Conservation (phyloP, 2,888 invertebrate genomes). For the Diplazon laetatorius region DNA sequence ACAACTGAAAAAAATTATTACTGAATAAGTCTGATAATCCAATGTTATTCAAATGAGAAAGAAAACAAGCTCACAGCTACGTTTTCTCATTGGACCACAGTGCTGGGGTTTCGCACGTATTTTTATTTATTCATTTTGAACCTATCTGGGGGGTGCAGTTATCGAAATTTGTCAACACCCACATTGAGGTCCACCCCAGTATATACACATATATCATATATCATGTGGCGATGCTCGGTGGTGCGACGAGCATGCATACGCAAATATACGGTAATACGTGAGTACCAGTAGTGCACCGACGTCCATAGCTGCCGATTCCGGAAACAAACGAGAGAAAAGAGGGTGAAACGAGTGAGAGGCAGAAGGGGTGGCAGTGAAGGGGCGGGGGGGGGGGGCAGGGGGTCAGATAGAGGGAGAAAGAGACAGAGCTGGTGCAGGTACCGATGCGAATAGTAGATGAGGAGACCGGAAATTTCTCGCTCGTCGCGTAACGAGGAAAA, state of each 20-base stretch:
- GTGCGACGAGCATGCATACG: not conserved
- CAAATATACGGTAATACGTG: constrained; percentile 18
- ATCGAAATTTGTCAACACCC: too few species aligned
- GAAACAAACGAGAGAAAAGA: constrained; percentile 1
- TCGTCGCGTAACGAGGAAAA: constrained; percentile 54
- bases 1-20: too few species aligned
- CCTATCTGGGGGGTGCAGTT: too few species aligned
- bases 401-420: not conserved
- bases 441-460: constrained; percentile 51
- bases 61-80: too few species aligned
- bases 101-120: too few species aligned
- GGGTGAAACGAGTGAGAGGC: too few species aligned
- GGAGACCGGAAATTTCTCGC: constrained; percentile 52
- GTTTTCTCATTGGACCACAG: too few species aligned
- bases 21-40: too few species aligned
- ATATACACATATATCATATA: not conserved
- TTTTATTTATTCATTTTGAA: too few species aligned
- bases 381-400: not conserved
- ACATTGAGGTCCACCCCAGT: too few species aligned
- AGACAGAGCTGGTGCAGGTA: constrained; percentile 5
- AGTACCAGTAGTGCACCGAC: constrained; percentile 1
- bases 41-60: too few species aligned
- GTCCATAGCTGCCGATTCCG: constrained; percentile 23
- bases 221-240: not conserved
- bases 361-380: too few species aligned